A percentile compares a stretch with the other conserved stretches of the same genome.
phyloP scores from a whole-genome alignment of 2,797 vertebrate species.

The Microctenopoma lineatum region DNA sequence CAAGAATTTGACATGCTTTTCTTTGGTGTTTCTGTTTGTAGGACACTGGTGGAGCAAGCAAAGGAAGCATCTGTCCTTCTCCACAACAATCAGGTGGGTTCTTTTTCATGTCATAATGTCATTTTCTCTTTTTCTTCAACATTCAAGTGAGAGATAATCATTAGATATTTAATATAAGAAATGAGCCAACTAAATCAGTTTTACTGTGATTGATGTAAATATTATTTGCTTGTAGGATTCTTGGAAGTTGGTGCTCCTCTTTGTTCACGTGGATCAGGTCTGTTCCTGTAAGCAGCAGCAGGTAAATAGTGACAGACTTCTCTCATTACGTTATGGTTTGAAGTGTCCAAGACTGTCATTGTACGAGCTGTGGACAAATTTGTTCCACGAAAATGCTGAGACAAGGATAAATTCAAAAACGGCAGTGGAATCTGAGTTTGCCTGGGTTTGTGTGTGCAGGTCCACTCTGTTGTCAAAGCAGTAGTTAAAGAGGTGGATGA shows the following conservation, averaged over 20 bases:
- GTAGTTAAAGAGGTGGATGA: conserved; percentile 63
- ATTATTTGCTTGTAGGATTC: conserved; percentile 41
- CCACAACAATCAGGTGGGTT: conserved; percentile 61
- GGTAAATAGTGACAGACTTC: conserved; percentile 48
- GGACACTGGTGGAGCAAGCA: conserved; percentile 68
- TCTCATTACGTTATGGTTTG: neutral
- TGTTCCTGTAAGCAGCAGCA: conserved; percentile 71
- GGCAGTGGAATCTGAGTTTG: neutral
- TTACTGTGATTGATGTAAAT: neutral
- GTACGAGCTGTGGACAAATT: no score
- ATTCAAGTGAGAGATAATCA: no score
- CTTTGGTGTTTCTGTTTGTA: conserved; percentile 32
- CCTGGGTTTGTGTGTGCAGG: conserved; percentile 51
- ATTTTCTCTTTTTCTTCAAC: no score
- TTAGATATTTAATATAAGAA: no score
- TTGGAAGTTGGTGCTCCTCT: conserved; percentile 78
- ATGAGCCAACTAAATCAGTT: neutral
- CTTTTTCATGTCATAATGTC: no score
- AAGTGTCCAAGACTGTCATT: no score
- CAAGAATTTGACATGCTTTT: no score
- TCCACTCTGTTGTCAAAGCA: conserved; percentile 39
- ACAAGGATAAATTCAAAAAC: neutral
- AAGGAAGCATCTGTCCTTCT: conserved; percentile 52
- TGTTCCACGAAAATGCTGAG: no score
- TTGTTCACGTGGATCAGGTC: conserved; percentile 69